Evolutionary conservation across 35 echinoderm and acorn worm genomes (phyloP).

Genomic region (Heliocidaris tuberculata): DNA sequence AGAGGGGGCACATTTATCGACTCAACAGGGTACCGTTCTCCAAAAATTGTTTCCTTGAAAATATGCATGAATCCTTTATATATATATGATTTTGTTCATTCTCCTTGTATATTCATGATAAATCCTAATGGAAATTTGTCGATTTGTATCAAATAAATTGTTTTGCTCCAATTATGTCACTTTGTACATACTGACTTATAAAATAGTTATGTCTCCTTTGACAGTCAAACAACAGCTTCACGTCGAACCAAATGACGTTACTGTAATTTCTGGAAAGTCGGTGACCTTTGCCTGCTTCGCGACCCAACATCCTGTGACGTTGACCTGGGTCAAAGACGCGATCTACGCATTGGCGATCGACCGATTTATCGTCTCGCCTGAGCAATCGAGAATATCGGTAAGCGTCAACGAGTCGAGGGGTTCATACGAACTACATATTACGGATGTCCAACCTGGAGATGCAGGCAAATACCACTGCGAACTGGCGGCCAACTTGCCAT

Average conservation of each 20-base stretch:
- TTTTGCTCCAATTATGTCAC: background rate
- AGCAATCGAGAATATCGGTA: slow-evolving; percentile 20
- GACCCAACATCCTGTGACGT: background rate
- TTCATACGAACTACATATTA: slow-evolving; percentile 27
- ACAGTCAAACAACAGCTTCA: slow-evolving; percentile 31
- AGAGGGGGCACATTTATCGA: no score
- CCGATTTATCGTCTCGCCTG: slow-evolving; percentile 33
- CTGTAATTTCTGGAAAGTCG: background rate
- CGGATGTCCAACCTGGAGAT: background rate
- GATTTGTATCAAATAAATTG: no score
- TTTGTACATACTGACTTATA: background rate
- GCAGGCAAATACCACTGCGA: slow-evolving; percentile 38
- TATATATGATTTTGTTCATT: no score
- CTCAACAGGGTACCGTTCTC: no score
- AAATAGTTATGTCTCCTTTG: background rate
- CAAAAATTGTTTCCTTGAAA: no score
- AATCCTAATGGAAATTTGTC: no score
- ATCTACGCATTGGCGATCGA: slow-evolving; percentile 37
- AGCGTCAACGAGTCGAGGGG: slow-evolving; percentile 22
- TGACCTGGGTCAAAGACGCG: slow-evolving; percentile 41
- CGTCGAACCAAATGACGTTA: slow-evolving; percentile 25
- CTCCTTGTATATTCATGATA: no score
- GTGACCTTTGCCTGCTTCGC: slow-evolving; percentile 35
- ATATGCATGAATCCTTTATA: no score
- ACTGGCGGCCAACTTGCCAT: slow-evolving; percentile 43